Base-by-base conservation (phyloP, 2,797 vertebrate genomes). In the Acrossocheilus fasciatus region DNA sequence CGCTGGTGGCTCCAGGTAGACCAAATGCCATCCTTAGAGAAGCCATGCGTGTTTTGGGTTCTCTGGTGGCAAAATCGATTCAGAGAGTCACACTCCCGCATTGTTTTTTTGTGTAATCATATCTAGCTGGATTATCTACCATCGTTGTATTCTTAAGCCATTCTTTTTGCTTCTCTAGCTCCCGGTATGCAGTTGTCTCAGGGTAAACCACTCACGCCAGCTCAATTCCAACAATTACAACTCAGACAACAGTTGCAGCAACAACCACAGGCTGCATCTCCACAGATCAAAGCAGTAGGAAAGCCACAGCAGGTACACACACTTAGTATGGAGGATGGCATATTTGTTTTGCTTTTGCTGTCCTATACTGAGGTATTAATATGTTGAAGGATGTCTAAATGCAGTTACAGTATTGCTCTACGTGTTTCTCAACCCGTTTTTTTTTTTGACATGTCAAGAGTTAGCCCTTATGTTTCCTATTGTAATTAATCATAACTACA, bases 231-330 rank as follows among this genome's bases (percentile, higher is more conserved):
- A 89, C 93, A 62, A 36, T 68, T 68, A 98, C 84, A 68, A 68
- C 91, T 97, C 7, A 93, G 97, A 26, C 96, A 98, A 79, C 96
- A 97, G 81, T 92, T 92, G 11, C 43, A 43, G 43, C 43, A 96
- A 85, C 97, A 96, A 85, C 92, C 95, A 52, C 96, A 96, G 89
- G 92, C 94, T 10, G 82, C 94, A 9, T 96, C 96, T 41, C 96
- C 96, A 68, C 97, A 97, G 92, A 96, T 97, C 85, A 98, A 98
- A 94, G 89, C 95, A 20, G 96, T 95, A 0, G 94, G 94, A 69
- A 98, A 98, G 87, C 84, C 97, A 81, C 94, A 94, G 23, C 97
- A 97, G 96, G 97, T 97, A 92, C 91, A 26, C 54, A 68, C 23
- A 17, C 70, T 36, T 68, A 23, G 18, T 66, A 23, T 79, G 15